Evolutionary conservation across 1,140 invertebrate genomes (phyloP).

Genomic region (Elymnias hypermnestra): DNA sequence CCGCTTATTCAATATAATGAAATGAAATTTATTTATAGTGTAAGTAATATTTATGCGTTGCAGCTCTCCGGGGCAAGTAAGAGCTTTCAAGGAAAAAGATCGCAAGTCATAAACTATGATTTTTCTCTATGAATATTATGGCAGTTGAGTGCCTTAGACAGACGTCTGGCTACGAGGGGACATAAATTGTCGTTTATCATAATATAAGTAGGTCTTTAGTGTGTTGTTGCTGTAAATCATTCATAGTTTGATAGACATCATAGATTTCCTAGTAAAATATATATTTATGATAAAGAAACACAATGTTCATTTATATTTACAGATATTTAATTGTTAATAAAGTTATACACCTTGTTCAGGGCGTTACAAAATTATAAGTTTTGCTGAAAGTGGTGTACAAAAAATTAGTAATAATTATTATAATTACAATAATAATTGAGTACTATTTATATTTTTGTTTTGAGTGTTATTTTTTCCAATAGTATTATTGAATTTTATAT

Average conservation of each 20-base stretch:
- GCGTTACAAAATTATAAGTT: too few species aligned
- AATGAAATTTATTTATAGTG: conserved; percentile 55
- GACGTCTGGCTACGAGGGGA: conserved; percentile 34
- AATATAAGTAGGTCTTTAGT: conserved; percentile 12
- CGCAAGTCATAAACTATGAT: conserved; percentile 67
- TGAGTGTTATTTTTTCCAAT: too few species aligned
- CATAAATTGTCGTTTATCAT: conserved; percentile 47
- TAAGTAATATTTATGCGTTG: conserved; percentile 63
- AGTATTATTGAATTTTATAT: too few species aligned
- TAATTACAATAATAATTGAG: too few species aligned
- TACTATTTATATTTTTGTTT: too few species aligned
- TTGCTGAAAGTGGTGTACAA: too few species aligned
- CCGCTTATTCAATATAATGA: conserved; percentile 45
- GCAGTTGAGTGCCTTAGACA: conserved; percentile 46
- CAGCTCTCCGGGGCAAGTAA: conserved; percentile 36
- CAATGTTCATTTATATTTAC: too few species aligned
- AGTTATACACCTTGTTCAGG: too few species aligned
- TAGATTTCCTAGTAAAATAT: too few species aligned
- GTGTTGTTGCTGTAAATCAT: conserved; percentile 5
- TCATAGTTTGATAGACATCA: background rate
- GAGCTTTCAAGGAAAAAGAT: conserved; percentile 59
- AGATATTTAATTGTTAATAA: too few species aligned
- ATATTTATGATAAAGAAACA: too few species aligned
- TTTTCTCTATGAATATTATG: conserved; percentile 61
- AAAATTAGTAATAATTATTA: too few species aligned